These are phyloP conservation scores for Lasaia peninsularis DNA, from an alignment of 1,140 invertebrate genomes.

Conservation along the genomic window DNA sequence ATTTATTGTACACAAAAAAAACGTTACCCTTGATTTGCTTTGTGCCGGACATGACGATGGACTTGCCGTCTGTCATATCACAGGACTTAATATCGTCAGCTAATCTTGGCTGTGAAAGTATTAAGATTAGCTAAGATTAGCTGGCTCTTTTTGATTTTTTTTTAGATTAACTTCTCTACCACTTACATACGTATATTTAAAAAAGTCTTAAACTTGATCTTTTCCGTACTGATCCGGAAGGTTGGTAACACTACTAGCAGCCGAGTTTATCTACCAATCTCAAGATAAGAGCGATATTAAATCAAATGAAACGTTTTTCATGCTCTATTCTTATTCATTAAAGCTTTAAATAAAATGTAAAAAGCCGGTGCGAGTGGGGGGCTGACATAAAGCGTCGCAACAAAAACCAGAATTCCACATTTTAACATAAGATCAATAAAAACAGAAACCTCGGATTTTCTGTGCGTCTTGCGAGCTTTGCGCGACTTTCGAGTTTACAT, in stretches of 20 bases:
- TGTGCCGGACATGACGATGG: too few species aligned
- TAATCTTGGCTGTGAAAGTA: too few species aligned
- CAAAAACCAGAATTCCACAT: conserved; percentile 47
- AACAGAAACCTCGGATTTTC: conserved; percentile 28
- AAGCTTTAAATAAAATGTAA: conserved; percentile 65
- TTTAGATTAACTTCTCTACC: too few species aligned
- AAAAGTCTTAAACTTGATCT: background rate
- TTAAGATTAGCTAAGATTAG: too few species aligned
- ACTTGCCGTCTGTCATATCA: too few species aligned
- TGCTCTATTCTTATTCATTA: conserved; percentile 64
- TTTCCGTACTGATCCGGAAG: background rate
- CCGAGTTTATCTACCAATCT: conserved; percentile 7
- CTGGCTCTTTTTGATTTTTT: too few species aligned
- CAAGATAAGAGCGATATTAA: conserved; percentile 6
- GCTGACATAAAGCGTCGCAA: conserved; percentile 56
- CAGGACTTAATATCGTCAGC: too few species aligned
- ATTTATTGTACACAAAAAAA: too few species aligned
- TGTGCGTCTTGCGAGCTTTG: conserved; percentile 25
- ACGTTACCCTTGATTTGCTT: too few species aligned
- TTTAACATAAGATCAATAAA: conserved; percentile 45
- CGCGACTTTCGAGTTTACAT: background rate
- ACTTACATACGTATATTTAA: too few species aligned
- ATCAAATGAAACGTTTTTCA: conserved; percentile 21
- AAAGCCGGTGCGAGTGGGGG: conserved; percentile 54
- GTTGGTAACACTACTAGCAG: background rate